These are phyloP conservation scores for Hemibagrus wyckioides DNA, from an alignment of 2,113 vertebrate genomes.

Conservation along the genomic window DNA sequence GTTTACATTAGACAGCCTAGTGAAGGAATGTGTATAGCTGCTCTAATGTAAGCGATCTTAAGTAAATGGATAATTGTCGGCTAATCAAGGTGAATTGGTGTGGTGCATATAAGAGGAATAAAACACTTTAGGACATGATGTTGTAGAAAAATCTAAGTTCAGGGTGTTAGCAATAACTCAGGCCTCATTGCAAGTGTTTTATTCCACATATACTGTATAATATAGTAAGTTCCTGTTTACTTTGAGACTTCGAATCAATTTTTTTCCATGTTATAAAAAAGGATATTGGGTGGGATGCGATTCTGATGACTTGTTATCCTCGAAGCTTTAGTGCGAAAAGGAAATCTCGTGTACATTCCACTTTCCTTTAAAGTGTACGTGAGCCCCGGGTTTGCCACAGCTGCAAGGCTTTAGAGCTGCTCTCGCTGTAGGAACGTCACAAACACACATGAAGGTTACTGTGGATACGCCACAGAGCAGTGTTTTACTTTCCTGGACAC, in stretches of 20 bases:
- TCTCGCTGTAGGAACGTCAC: constrained; percentile 36
- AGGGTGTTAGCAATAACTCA: not conserved
- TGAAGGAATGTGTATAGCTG: not conserved
- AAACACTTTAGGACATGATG: not conserved
- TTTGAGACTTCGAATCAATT: not conserved
- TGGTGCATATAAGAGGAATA: not conserved
- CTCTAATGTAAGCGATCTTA: not conserved
- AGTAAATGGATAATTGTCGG: not conserved
- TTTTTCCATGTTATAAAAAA: not conserved
- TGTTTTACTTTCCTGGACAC: constrained; percentile 57
- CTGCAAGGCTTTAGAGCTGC: not conserved
- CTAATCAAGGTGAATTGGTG: not conserved
- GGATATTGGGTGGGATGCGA: not conserved
- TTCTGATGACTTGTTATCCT: not conserved
- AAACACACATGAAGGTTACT: constrained; percentile 50
- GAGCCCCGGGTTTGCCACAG: not conserved
- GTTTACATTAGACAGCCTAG: not conserved
- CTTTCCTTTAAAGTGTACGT: not conserved
- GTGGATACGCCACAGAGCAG: constrained; percentile 48
- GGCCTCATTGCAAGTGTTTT: not conserved
- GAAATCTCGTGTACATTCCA: not conserved
- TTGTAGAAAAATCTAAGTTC: not conserved
- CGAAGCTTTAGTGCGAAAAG: not conserved
- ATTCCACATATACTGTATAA: not conserved
- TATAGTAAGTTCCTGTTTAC: not conserved